phyloP scores from a whole-genome alignment of 2,888 invertebrate genomes.

The Lochmaea capreae region DNA sequence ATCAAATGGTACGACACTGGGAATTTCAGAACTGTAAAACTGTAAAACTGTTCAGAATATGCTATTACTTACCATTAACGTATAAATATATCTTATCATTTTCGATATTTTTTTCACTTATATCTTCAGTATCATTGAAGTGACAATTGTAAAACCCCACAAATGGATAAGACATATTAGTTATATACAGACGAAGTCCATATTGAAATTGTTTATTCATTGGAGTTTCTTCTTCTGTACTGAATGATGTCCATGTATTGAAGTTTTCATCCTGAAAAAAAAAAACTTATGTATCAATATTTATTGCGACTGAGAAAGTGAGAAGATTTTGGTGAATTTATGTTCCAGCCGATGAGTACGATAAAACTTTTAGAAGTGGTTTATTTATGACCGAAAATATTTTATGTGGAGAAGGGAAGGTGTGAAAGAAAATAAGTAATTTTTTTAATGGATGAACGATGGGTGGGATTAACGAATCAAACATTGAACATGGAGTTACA shows the following conservation, averaged over 20 bases:
- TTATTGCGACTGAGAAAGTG: no score
- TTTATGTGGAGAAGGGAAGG: no score
- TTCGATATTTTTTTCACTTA: slow-evolving; percentile 57
- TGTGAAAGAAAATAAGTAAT: no score
- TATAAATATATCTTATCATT: slow-evolving; percentile 68
- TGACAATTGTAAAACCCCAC: slow-evolving; percentile 64
- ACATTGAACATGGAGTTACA: not conserved
- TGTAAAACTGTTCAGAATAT: no score
- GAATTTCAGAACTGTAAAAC: no score
- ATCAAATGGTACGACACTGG: no score
- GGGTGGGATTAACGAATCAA: no score
- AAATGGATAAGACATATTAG: slow-evolving; percentile 58
- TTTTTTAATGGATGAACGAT: no score
- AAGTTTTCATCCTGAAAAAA: slow-evolving; percentile 42
- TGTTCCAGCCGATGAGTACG: no score
- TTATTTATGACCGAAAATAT: no score
- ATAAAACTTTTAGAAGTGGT: no score
- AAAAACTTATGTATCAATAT: not conserved
- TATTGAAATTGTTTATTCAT: slow-evolving; percentile 54
- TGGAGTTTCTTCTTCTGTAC: slow-evolving; percentile 51
- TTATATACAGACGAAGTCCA: slow-evolving; percentile 65
- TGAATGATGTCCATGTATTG: slow-evolving; percentile 39
- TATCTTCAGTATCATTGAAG: slow-evolving; percentile 59
- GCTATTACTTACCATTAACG: slow-evolving; percentile 68
- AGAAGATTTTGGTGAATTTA: no score